Base-by-base conservation (phyloP, 2,797 vertebrate genomes). In the Prunella strophiata region DNA sequence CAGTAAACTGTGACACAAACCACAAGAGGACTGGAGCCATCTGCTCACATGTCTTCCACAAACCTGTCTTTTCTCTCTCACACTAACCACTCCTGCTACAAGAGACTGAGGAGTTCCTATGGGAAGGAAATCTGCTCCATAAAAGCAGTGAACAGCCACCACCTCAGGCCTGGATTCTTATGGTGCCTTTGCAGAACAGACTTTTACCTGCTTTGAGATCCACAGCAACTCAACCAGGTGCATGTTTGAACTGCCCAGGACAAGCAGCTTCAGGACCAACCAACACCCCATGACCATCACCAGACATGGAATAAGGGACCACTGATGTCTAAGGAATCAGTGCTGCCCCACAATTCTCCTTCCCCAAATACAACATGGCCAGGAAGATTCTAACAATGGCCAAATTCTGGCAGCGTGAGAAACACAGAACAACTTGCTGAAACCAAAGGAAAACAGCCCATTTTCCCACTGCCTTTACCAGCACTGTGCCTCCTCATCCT, bases 301-400 rank as follows among this genome's bases (percentile, higher is more conserved):
- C 23, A 57, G 16, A 47, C 47, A 29, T 27, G n/a, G 6, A 61
- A 5, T 20, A 26, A 50, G 16, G n/a, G 20, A 40, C 16, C 15
- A 5, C 17, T 34, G 43, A 11, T 1, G 10, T 7, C 20, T 10
- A 43, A 51, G 40, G 26, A 42, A 19, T 10, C 68, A 40, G 23
- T 18, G 40, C 34, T 40, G 25, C 25, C 34, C 57, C 21, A n/a
- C 27, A 38, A 9, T 2, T 13, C n/a, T 57, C 45, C 63, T 43
- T 30, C 18, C 48, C 23, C 45, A 55, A 10, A 32, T 2, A 52
- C 61, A 27, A 10, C 20, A 1, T 0, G 3, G 57, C 9, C 9
- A 48, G 3, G 7, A n/a, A 40, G 36, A 10, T 16, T 67, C 2
- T 5, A n/a, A 36, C 57, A 16, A 12, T 0, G 2, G 3, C 3